phyloP scores from a whole-genome alignment of 2,888 invertebrate species.

The Drosophila acutilabella region DNA sequence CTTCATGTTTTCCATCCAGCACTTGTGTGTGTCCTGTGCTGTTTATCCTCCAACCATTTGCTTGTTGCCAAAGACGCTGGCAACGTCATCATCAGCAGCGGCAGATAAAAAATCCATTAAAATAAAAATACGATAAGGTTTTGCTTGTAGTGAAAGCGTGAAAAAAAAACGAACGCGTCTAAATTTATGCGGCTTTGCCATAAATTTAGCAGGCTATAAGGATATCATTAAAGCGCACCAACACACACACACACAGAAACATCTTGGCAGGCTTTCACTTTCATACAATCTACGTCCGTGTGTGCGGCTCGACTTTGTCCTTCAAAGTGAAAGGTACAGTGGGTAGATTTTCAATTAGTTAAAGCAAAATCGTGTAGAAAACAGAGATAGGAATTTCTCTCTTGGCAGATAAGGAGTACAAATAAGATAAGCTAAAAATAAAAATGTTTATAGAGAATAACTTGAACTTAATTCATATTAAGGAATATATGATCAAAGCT shows the following conservation, averaged over 20 bases:
- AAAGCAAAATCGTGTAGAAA: neutral
- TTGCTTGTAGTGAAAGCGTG: slow-evolving; percentile 69
- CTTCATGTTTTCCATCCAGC: neutral
- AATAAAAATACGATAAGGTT: slow-evolving; percentile 79
- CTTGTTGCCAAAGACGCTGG: slow-evolving; percentile 38
- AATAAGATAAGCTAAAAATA: too few relatives aligned
- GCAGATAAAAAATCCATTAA: slow-evolving; percentile 82
- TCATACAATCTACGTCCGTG: slow-evolving; percentile 59
- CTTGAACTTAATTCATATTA: too few relatives aligned
- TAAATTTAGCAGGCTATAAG: slow-evolving; percentile 80
- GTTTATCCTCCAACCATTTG: slow-evolving; percentile 39
- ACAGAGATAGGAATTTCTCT: too few relatives aligned
- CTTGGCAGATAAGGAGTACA: too few relatives aligned
- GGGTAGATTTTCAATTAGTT: slow-evolving; percentile 37
- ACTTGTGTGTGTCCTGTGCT: slow-evolving; percentile 37
- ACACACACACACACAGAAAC: slow-evolving; percentile 40
- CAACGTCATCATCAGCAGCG: slow-evolving; percentile 65
- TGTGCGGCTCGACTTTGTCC: slow-evolving; percentile 54
- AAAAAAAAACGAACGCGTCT: slow-evolving; percentile 61
- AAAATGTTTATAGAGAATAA: too few relatives aligned
- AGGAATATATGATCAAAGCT: too few relatives aligned
- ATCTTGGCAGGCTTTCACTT: slow-evolving; percentile 76
- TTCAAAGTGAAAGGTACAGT: slow-evolving; percentile 56
- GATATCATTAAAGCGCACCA: slow-evolving; percentile 79
- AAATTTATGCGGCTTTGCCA: slow-evolving; percentile 80